These are phyloP conservation scores for Gorsachius magnificus DNA, from an alignment of 2,797 vertebrate species.

Conservation along the genomic window DNA sequence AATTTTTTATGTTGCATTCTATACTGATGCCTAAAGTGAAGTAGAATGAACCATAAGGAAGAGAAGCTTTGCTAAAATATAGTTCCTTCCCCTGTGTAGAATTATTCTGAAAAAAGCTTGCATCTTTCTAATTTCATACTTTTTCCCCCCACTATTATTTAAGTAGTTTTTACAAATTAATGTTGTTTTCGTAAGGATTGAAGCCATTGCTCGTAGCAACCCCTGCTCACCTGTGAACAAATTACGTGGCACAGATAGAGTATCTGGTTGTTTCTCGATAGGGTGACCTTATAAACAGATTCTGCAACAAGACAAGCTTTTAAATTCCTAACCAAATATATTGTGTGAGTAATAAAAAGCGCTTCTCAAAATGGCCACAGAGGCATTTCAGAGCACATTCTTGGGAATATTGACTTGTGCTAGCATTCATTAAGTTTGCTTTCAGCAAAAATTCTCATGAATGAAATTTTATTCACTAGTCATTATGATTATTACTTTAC, in stretches of 20 bases:
- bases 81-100: not conserved
- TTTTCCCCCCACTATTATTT: not conserved
- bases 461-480: constrained; percentile 53
- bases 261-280: not conserved
- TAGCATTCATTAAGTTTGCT: constrained; percentile 57
- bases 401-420: constrained; percentile 44
- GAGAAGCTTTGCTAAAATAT: constrained; percentile 18
- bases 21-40: constrained; percentile 41
- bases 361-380: constrained; percentile 52
- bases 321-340: constrained; percentile 49
- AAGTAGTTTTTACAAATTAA: not conserved
- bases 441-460: constrained; percentile 55
- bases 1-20: constrained; percentile 32
- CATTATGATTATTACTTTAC: constrained; percentile 43
- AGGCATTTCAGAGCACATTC: constrained; percentile 44
- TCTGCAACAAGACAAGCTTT: constrained; percentile 32
- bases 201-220: not conserved
- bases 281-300: constrained; percentile 47
- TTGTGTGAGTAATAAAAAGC: constrained; percentile 55
- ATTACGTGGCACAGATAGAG: not conserved
- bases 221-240: not conserved
- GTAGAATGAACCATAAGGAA: constrained; percentile 21
- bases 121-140: not conserved
- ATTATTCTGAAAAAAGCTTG: not conserved
- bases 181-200: not conserved